Evolutionary conservation across 2,113 vertebrate genomes (phyloP).

Genomic region (Apteryx owenii): DNA sequence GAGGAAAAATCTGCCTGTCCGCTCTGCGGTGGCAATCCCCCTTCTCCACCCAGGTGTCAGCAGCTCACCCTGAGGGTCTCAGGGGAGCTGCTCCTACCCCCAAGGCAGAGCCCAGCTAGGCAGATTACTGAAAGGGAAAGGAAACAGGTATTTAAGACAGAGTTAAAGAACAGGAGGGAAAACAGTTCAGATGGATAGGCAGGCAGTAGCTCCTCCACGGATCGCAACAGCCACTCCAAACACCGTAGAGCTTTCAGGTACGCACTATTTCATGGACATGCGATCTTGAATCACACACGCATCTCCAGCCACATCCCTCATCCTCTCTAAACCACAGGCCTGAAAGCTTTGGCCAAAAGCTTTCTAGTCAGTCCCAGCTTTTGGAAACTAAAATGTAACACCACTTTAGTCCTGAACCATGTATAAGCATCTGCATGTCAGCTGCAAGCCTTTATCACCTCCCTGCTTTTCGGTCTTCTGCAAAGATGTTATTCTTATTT

Average conservation of each 20-base stretch:
- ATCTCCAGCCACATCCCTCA: background rate
- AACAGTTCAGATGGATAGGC: background rate
- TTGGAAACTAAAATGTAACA: background rate
- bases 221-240: background rate
- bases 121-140: no score
- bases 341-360: background rate
- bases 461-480: background rate
- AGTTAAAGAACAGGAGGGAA: background rate
- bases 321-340: fast-evolving
- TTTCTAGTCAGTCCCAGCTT: background rate
- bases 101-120: fast-evolving
- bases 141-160: fast-evolving
- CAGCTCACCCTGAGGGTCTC: no score
- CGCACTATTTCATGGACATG: fast-evolving
- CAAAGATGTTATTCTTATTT: background rate
- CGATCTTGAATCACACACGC: background rate
- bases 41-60: background rate
- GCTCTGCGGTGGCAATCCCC: background rate
- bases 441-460: background rate
- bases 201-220: background rate
- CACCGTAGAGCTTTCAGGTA: background rate
- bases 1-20: background rate
- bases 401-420: background rate
- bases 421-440: no score
- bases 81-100: background rate